phyloP scores from a whole-genome alignment of 2,888 invertebrate species.

The Crossocerus cetratus region DNA sequence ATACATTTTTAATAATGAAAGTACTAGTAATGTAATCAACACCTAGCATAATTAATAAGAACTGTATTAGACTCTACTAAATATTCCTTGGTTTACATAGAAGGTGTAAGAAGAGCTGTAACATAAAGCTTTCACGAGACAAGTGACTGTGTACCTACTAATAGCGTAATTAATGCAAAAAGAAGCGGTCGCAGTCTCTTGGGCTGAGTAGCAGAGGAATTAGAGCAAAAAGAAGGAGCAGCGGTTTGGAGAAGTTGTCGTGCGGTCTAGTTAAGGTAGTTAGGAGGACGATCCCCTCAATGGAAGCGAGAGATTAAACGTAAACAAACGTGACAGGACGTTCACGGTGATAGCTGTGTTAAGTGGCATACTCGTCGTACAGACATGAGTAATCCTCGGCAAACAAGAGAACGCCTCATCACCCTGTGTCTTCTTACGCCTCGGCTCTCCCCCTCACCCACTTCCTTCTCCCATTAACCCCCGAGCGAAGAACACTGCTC shows the following conservation, averaged over 20 bases:
- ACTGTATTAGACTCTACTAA: too few species aligned
- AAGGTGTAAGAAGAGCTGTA: too few species aligned
- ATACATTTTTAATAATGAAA: too few species aligned
- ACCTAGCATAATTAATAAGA: too few species aligned
- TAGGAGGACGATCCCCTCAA: constrained; percentile 2
- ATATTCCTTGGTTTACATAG: too few species aligned
- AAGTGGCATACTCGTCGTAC: neutral
- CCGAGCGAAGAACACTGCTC: too few species aligned
- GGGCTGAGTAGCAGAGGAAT: neutral
- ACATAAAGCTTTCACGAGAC: too few species aligned
- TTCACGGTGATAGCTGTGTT: constrained; percentile 4
- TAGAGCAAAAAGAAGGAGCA: neutral
- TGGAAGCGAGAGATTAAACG: constrained; percentile 3
- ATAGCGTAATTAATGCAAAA: too few species aligned
- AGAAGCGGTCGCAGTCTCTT: too few species aligned
- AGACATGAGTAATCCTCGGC: constrained; percentile 25
- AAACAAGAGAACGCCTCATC: constrained; percentile 32
- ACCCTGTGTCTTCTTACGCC: constrained; percentile 6
- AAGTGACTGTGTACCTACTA: too few species aligned
- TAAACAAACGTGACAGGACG: constrained; percentile 7
- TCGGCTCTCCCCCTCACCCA: neutral
- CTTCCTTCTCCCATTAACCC: too few species aligned
- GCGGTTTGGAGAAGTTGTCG: neutral
- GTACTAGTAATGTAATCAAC: too few species aligned
- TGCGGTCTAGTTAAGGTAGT: constrained; percentile 16